Conservation (phyloP, 1,140 invertebrate genomes). For the Trichogramma pretiosum region DNA sequence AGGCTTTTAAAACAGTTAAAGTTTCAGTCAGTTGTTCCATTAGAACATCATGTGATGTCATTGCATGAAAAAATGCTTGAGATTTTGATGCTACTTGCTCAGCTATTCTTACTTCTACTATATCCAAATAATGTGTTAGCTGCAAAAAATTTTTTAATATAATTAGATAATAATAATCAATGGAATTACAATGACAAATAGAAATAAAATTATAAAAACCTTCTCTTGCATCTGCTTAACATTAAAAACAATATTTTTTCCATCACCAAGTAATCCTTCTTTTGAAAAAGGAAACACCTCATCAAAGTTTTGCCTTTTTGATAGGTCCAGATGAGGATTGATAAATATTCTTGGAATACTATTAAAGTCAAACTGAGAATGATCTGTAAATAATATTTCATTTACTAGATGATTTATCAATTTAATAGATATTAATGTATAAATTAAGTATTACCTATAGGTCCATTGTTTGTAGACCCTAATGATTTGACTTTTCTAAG, state of each 20-base stretch:
- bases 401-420: constrained; percentile 9
- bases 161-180: constrained; percentile 30
- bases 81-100: constrained; percentile 93
- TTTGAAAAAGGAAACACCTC: constrained; percentile 68
- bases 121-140: constrained; percentile 91
- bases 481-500: constrained; percentile 41
- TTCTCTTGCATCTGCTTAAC: constrained; percentile 57
- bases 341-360: constrained; percentile 83
- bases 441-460: constrained; percentile 25
- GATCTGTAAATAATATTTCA: constrained; percentile 32
- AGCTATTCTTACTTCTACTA: constrained; percentile 91
- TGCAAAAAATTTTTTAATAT: constrained; percentile 29
- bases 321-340: constrained; percentile 70
- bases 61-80: constrained; percentile 92
- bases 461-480: constrained; percentile 16
- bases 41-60: constrained; percentile 90
- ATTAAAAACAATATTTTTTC: constrained; percentile 29
- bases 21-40: constrained; percentile 83
- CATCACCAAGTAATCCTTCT: constrained; percentile 32
- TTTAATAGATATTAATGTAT: constrained; percentile 1
- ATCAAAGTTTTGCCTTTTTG: constrained; percentile 73
- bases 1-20: constrained; percentile 65
- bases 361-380: constrained; percentile 49
- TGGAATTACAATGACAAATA: constrained; percentile 12
- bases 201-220: constrained; percentile 31